These are phyloP conservation scores for Hedychridium roseum DNA, from an alignment of 2,888 invertebrate genomes.

Conservation along the genomic window DNA sequence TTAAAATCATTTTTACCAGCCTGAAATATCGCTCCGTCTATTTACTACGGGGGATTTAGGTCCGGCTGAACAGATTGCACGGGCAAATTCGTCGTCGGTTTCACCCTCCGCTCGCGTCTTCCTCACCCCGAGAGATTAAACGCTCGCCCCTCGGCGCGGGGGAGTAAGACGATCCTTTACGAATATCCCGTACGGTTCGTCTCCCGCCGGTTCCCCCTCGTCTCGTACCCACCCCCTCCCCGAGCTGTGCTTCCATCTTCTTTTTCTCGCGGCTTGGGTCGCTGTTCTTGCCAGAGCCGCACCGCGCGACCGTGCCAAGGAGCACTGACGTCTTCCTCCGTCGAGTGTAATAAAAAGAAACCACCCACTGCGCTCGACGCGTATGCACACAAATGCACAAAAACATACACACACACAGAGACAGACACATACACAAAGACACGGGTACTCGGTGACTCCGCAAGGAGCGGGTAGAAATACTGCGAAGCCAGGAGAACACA, in stretches of 20 bases:
- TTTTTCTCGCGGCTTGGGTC: conserved; percentile 9
- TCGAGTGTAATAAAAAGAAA: conserved; percentile 32
- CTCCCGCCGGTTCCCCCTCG: background rate
- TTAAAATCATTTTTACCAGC: no score
- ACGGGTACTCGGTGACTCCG: no score
- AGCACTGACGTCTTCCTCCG: conserved; percentile 30
- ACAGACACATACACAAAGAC: no score
- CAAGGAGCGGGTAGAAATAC: no score
- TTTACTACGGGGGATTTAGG: no score
- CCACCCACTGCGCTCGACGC: conserved; percentile 27
- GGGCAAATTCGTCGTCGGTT: no score
- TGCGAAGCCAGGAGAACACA: background rate
- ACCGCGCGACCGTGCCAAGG: conserved; percentile 13
- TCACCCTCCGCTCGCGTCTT: background rate
- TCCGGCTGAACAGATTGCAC: no score
- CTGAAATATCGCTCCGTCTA: no score
- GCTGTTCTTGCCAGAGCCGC: conserved; percentile 12
- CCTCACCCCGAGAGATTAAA: background rate
- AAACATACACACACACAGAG: no score
- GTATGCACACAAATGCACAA: conserved; percentile 7
- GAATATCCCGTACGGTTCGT: conserved; percentile 2
- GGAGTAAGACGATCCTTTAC: background rate
- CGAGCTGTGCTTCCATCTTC: background rate
- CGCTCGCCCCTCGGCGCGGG: background rate
- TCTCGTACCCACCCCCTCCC: background rate